Base-by-base conservation (phyloP, 2,888 invertebrate genomes). In the Xanthorhoe designata region DNA sequence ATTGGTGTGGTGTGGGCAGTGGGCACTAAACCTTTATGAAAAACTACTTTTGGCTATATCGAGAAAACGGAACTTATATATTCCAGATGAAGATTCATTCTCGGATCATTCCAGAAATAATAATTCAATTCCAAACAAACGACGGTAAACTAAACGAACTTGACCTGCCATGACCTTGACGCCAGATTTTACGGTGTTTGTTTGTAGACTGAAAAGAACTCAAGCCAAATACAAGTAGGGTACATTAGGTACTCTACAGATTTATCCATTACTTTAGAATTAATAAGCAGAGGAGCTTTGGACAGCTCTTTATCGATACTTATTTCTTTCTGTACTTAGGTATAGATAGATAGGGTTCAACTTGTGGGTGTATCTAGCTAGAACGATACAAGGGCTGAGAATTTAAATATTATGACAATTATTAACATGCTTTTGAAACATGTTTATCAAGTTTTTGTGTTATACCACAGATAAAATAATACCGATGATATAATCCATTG, bases 1-100 rank as follows among this genome's bases (percentile, higher is more conserved):
- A 38, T 17, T 15, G n/a, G n/a, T n/a, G n/a, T n/a, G n/a, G n/a
- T n/a, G n/a, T n/a, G n/a, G n/a, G n/a, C n/a, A 24, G 47, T 47
- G 8, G 6, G 8, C 45, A n/a, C 42, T 42, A 29, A 45, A 29
- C 38, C 38, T 10, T 42, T 13, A 42, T 2, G 38, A 42, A 42
- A 42, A 58, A 63, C 45, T 2, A n/a, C 56, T 56, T 59, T 55
- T 47, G 61, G 15, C 54, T 61, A 10, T 45, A 29, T 45, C 18
- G 35, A 6, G 32, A 58, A 58, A 58, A 49, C 58, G 32, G 24
- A 49, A 58, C 38, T 10, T 35, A 8, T n/a, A 7, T 35, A 35
- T 9, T 13, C 8, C 13, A 42, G 38, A 32, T 61, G 47, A 2
- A 47, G 15, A 47, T 13, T 42, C 13, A 42, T 3, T 2, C 13